Conservation (phyloP, 1,140 invertebrate genomes). For the Drosophila carrolli region DNA sequence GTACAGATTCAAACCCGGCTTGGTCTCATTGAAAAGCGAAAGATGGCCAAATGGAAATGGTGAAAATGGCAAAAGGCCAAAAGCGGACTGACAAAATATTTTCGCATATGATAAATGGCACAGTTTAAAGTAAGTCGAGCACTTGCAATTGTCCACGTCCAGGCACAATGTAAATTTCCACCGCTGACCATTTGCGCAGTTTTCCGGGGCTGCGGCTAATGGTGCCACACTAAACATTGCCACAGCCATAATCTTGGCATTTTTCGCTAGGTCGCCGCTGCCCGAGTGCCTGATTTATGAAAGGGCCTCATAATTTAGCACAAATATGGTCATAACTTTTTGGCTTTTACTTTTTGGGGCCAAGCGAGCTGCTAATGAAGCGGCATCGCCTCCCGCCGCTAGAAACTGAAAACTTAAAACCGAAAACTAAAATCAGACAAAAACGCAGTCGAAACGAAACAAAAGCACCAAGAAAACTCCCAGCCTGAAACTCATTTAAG, state of each 20-base stretch:
- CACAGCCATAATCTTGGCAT: slow-evolving; percentile 31
- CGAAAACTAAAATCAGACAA: neutral
- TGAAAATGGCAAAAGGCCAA: slow-evolving; percentile 77
- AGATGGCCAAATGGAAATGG: slow-evolving; percentile 69
- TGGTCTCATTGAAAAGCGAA: slow-evolving; percentile 69
- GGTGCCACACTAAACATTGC: slow-evolving; percentile 47
- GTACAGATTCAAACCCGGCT: slow-evolving; percentile 37
- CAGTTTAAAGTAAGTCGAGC: slow-evolving; percentile 73
- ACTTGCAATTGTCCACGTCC: slow-evolving; percentile 72
- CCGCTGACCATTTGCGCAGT: slow-evolving; percentile 62
- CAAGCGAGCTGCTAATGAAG: slow-evolving; percentile 63
- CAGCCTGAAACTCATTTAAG: slow-evolving; percentile 61
- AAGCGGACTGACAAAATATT: slow-evolving; percentile 76
- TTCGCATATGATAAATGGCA: slow-evolving; percentile 82
- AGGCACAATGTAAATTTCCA: slow-evolving; percentile 74
- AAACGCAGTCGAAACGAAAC: slow-evolving; percentile 13
- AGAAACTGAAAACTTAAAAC: slow-evolving; percentile 40
- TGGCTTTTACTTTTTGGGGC: slow-evolving; percentile 71
- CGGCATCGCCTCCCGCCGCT: slow-evolving; percentile 20
- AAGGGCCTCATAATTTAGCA: slow-evolving; percentile 78
- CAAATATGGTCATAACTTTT: slow-evolving; percentile 80
- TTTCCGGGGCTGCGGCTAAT: slow-evolving; percentile 32
- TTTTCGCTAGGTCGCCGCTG: slow-evolving; percentile 61
- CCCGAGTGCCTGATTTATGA: slow-evolving; percentile 65
- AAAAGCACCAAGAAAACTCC: slow-evolving; percentile 21